Evolutionary conservation across 1,140 invertebrate species (phyloP).

Genomic region (Calephelis virginiensis): DNA sequence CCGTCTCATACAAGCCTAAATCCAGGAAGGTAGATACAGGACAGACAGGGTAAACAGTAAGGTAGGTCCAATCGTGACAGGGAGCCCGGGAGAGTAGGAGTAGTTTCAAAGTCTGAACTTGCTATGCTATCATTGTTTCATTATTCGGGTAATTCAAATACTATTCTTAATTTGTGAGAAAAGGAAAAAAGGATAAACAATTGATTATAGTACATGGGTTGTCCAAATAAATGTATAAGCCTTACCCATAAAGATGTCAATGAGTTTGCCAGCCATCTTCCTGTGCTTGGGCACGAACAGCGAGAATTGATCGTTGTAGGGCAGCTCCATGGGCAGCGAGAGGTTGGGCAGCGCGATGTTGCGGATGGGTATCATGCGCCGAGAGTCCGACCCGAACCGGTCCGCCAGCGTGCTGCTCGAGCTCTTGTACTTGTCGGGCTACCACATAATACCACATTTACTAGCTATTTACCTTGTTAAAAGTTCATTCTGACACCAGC

Average conservation of each 20-base stretch:
- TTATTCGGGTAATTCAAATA: too few relatives aligned
- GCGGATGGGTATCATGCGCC: conserved; percentile 79
- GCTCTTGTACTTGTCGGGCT: conserved; percentile 83
- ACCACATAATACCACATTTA: conserved; percentile 24
- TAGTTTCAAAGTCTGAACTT: too few relatives aligned
- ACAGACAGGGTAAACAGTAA: too few relatives aligned
- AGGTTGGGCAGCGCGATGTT: conserved; percentile 85
- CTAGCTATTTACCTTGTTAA: too few relatives aligned
- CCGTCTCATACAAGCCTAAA: too few relatives aligned
- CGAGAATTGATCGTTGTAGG: conserved; percentile 85
- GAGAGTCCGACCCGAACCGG: conserved; percentile 80
- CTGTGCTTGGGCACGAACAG: conserved; percentile 87
- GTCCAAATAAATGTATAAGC: not conserved
- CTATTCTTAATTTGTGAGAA: too few relatives aligned
- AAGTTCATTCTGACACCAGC: too few relatives aligned
- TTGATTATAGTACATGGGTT: not conserved
- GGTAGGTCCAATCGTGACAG: too few relatives aligned
- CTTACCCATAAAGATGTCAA: conserved; percentile 85
- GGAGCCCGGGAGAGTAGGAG: too few relatives aligned
- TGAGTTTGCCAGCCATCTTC: conserved; percentile 82
- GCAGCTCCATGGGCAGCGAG: conserved; percentile 81
- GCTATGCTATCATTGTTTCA: too few relatives aligned
- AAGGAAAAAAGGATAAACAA: too few relatives aligned
- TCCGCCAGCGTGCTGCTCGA: conserved; percentile 76
- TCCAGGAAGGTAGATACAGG: too few relatives aligned